phyloP scores from a whole-genome alignment of 2,113 vertebrate genomes.

The Athene cunicularia region DNA sequence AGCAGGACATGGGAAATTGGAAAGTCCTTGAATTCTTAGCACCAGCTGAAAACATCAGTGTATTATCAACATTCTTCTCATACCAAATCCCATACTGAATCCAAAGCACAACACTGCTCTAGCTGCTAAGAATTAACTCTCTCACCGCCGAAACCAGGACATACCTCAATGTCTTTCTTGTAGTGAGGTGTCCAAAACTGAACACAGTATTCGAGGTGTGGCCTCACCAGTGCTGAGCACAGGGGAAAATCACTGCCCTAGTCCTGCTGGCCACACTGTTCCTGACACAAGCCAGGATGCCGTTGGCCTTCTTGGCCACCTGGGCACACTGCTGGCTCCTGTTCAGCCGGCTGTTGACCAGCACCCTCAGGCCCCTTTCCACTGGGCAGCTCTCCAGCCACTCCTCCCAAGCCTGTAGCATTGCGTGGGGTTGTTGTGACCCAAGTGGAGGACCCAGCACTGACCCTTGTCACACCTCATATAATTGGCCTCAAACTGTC shows the following conservation, averaged over 20 bases:
- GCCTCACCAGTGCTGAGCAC: not conserved
- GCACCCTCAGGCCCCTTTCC: not conserved
- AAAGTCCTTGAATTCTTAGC: too few relatives aligned
- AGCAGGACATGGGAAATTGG: too few relatives aligned
- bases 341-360: not conserved
- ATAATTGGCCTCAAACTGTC: not conserved
- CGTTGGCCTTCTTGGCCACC: not conserved
- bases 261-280: not conserved
- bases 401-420: not conserved
- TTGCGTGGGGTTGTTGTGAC: not conserved
- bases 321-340: not conserved
- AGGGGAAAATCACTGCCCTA: not conserved
- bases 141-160: too few relatives aligned
- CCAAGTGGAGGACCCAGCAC: too few relatives aligned
- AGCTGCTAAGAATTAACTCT: too few relatives aligned
- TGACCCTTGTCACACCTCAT: not conserved
- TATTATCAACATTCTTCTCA: too few relatives aligned
- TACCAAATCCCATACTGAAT: too few relatives aligned
- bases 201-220: not conserved
- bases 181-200: not conserved
- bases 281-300: not conserved
- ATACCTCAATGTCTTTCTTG: not conserved
- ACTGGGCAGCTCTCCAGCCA: too few relatives aligned
- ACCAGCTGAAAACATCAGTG: too few relatives aligned
- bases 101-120: too few relatives aligned